Conservation (phyloP, 1,140 invertebrate genomes). For the Panagrolaimus sp. region DNA sequence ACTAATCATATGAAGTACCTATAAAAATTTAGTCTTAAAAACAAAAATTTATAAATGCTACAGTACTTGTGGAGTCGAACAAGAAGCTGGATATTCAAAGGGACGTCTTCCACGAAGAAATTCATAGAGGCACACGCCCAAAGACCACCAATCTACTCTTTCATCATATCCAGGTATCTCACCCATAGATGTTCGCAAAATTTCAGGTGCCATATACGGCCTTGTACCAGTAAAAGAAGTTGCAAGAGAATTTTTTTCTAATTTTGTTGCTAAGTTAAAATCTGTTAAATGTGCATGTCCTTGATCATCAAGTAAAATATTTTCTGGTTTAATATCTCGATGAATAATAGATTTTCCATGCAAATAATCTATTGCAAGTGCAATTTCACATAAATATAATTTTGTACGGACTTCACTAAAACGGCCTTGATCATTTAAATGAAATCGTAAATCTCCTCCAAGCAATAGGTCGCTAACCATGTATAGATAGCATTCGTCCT, state of each 20-base stretch:
- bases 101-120: slow-evolving; percentile 67
- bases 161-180: slow-evolving; percentile 67
- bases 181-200: slow-evolving; percentile 71
- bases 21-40: not conserved
- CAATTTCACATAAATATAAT: slow-evolving; percentile 70
- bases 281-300: slow-evolving; percentile 77
- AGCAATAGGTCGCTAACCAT: slow-evolving; percentile 80
- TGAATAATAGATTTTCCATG: slow-evolving; percentile 71
- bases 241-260: slow-evolving; percentile 69
- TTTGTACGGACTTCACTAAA: slow-evolving; percentile 66
- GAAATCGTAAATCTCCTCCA: slow-evolving; percentile 78
- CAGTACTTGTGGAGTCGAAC: slow-evolving; percentile 42
- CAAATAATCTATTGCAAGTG: slow-evolving; percentile 74
- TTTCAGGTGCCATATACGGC: slow-evolving; percentile 78
- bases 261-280: slow-evolving; percentile 78
- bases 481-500: slow-evolving; percentile 82
- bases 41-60: not conserved
- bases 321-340: slow-evolving; percentile 72
- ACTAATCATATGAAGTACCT: slow-evolving; percentile 43
- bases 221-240: slow-evolving; percentile 80
- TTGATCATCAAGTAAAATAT: slow-evolving; percentile 67
- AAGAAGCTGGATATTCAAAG: slow-evolving; percentile 43
- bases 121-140: slow-evolving; percentile 75
- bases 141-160: slow-evolving; percentile 76
- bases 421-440: slow-evolving; percentile 71